Base-by-base conservation (phyloP, 92 coral and sea anemone species). In the Porites cylindrica region DNA sequence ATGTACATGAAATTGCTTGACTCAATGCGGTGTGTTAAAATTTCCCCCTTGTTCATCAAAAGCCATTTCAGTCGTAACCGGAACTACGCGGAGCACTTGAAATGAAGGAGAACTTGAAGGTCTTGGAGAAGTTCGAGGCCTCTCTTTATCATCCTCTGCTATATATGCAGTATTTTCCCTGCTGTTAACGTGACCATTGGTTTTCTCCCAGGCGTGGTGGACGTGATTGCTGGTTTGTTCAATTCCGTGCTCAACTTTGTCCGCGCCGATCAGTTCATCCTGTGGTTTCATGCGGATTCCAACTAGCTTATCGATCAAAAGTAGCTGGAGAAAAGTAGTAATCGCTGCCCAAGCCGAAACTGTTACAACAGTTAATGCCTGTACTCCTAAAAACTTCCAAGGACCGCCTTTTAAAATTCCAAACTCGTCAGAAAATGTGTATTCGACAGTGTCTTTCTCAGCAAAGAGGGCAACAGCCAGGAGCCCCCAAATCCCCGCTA, bases 251-350 rank as follows among this genome's bases (percentile, higher is more conserved):
- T 92, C 95, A 2, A 77, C 61, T 23, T 72, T 51, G 78, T 95
- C 98, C n/a, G 98, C 98, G 21, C 98, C 98, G 12, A 92, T 6
- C n/a, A 85, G 43, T 66, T 95, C 98, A 2, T 95, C 93, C 75
- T 83, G 90, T 5, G 82, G 82, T 4, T 77, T 76, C 85, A 95
- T 90, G 70, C 98, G 98, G 58, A 95, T 18, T 63, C 94, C 94
- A 24, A 95, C 21, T 2, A 90, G 32, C 78, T 90, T 92, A 72
- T 92, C 85, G 78, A 95, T 75, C 19, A 95, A 58, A 21, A 70
- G 70, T 26, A 95, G 93, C 77, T 87, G 90, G 7, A 92, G 20
- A 14, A 82, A 90, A 8, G 96, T 88, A 7, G 87, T 75, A 2
- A 51, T 16, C 5, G 86, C 95, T 12, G 98, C 56, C 98, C 98